Conservation (phyloP, 2,113 vertebrate genomes). For the Pipa parva region DNA sequence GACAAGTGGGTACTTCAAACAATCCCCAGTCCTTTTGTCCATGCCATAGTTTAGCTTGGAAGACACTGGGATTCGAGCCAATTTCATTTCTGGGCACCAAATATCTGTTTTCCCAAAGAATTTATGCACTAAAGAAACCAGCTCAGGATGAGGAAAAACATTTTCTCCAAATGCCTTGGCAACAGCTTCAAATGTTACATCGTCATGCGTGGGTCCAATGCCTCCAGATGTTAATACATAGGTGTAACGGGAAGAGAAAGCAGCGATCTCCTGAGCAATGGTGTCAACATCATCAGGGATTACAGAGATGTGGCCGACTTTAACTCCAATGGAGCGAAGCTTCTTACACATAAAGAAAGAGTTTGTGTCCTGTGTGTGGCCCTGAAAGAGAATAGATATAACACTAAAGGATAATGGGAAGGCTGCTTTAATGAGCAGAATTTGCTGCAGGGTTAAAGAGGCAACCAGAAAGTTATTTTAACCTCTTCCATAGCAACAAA, state of each 20-base stretch:
- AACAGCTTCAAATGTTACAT: conserved; percentile 87
- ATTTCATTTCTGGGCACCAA: conserved; percentile 72
- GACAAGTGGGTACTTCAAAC: conserved; percentile 77
- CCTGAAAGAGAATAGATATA: conserved; percentile 59
- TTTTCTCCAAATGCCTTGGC: conserved; percentile 81
- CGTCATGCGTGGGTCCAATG: conserved; percentile 92
- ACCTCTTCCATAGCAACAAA: too few species aligned
- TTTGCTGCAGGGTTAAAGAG: too few species aligned
- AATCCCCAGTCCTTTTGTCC: conserved; percentile 62
- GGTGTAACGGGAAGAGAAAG: conserved; percentile 72
- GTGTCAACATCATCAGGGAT: conserved; percentile 77
- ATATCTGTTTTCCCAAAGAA: conserved; percentile 62
- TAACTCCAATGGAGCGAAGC: conserved; percentile 79
- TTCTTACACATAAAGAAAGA: conserved; percentile 81
- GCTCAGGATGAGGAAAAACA: conserved; percentile 73
- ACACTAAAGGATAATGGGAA: background rate
- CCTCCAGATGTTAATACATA: conserved; percentile 87
- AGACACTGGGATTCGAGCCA: conserved; percentile 75
- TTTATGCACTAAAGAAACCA: conserved; percentile 62
- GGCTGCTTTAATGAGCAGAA: too few species aligned
- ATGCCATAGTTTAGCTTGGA: conserved; percentile 81
- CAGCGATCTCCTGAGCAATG: conserved; percentile 76
- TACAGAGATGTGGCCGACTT: conserved; percentile 77
- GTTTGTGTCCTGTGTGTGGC: conserved; percentile 89
- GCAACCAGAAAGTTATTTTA: too few species aligned